Percentiles rank a stretch among this genome's conserved stretches.
Evolutionary conservation across 1,140 invertebrate genomes (phyloP).

Genomic region (Camponotus pennsylvanicus): DNA sequence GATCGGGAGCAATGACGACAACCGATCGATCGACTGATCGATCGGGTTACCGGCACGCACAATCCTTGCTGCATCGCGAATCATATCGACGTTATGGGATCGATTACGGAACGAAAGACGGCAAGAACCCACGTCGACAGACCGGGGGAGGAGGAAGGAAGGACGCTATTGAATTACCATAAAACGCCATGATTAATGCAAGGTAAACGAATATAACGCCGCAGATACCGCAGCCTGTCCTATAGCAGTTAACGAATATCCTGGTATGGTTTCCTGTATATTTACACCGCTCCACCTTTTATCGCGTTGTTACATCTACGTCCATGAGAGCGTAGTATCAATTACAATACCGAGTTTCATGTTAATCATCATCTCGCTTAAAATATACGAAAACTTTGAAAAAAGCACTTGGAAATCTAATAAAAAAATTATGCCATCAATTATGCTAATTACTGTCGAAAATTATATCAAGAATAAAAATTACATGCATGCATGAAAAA

Average conservation of each 20-base stretch:
- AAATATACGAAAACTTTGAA: neutral
- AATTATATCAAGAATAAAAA: too few relatives aligned
- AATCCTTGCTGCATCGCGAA: slow-evolving; percentile 58
- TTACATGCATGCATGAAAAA: neutral
- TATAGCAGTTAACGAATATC: slow-evolving; percentile 81
- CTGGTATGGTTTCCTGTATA: slow-evolving; percentile 69
- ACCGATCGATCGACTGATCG: slow-evolving; percentile 75
- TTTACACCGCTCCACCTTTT: neutral
- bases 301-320: slow-evolving; percentile 8
- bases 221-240: slow-evolving; percentile 83
- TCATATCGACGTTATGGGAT: slow-evolving; percentile 81
- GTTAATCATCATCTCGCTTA: neutral
- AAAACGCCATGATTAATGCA: slow-evolving; percentile 86
- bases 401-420: neutral
- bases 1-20: slow-evolving; percentile 65
- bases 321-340: slow-evolving; percentile 5
- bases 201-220: slow-evolving; percentile 86
- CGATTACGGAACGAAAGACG: slow-evolving; percentile 79
- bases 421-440: neutral
- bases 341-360: slow-evolving; percentile 10
- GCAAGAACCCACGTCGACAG: slow-evolving; percentile 54
- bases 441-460: too few relatives aligned
- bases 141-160: slow-evolving; percentile 64
- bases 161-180: slow-evolving; percentile 83
- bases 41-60: slow-evolving; percentile 74